A percentile compares a stretch with the other conserved stretches of the same genome.
These are phyloP conservation scores for Rhamnusium bicolor DNA, from an alignment of 2,888 invertebrate species.

Conservation along the genomic window DNA sequence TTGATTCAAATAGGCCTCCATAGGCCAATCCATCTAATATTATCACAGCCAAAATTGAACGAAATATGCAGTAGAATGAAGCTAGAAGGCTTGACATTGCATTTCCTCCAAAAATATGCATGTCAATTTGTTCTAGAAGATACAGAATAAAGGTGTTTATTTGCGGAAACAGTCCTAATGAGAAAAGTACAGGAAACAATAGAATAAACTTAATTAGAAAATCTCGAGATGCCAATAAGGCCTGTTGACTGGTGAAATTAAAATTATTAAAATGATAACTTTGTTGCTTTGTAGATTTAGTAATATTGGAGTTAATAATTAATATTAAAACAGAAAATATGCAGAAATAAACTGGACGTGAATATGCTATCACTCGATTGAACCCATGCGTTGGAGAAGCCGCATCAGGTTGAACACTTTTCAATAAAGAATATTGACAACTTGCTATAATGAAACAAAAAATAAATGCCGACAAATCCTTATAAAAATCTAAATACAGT, in stretches of 20 bases:
- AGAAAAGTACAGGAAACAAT: slow-evolving; percentile 94
- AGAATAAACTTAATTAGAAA: slow-evolving; percentile 86
- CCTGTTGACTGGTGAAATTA: slow-evolving; percentile 72
- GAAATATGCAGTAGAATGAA: slow-evolving; percentile 85
- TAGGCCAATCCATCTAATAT: slow-evolving; percentile 91
- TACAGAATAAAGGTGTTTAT: slow-evolving; percentile 98
- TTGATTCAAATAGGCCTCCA: slow-evolving; percentile 87
- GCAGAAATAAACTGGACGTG: slow-evolving; percentile 94
- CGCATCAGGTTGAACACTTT: slow-evolving; percentile 99
- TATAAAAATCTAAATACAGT: slow-evolving; percentile 88
- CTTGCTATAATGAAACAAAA: slow-evolving; percentile 99
- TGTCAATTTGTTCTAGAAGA: slow-evolving; percentile 95
- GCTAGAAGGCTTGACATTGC: slow-evolving; percentile 89
- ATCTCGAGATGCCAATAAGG: slow-evolving; percentile 81
- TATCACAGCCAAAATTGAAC: slow-evolving; percentile 86
- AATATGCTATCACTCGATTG: slow-evolving; percentile 94
- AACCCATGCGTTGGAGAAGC: slow-evolving; percentile 99
- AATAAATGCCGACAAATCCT: slow-evolving; percentile 92
- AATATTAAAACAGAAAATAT: slow-evolving; percentile 76
- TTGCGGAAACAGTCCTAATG: slow-evolving; percentile 96
- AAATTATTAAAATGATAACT: slow-evolving; percentile 42
- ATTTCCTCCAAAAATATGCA: slow-evolving; percentile 91
- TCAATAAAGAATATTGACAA: slow-evolving; percentile 96
- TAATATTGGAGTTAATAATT: slow-evolving; percentile 65
- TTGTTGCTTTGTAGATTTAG: slow-evolving; percentile 66